Percentiles rank a stretch among this genome's conserved stretches.
phyloP scores from a whole-genome alignment of 2,797 vertebrate species.

The Channallabes apus region DNA sequence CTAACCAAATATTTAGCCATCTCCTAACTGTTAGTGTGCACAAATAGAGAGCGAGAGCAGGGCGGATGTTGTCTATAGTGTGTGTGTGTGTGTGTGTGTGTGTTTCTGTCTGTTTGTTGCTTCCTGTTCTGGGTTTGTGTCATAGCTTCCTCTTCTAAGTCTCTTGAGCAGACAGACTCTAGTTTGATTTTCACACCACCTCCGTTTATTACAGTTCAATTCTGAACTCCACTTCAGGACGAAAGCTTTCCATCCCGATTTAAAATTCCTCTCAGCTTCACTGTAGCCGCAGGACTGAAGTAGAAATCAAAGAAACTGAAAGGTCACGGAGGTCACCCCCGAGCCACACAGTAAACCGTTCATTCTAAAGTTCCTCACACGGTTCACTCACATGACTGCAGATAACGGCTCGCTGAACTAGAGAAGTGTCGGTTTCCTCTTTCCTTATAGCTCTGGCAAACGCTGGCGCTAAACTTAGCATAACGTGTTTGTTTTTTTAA shows the following conservation, averaged over 20 bases:
- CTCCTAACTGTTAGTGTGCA: conserved; percentile 15
- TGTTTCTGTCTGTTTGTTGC: conserved; percentile 18
- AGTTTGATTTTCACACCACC: background rate
- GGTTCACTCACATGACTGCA: background rate
- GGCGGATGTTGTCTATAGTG: conserved; percentile 32
- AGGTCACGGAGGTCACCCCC: background rate
- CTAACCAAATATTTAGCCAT: background rate
- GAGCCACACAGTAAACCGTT: background rate
- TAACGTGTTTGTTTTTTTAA: background rate
- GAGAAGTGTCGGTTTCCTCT: conserved; percentile 19
- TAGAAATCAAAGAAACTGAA: background rate
- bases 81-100: background rate
- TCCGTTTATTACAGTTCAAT: background rate
- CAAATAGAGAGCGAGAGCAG: conserved; percentile 1
- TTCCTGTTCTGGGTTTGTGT: conserved; percentile 51
- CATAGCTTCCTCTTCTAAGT: conserved; percentile 39
- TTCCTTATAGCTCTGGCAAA: background rate
- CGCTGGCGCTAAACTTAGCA: background rate
- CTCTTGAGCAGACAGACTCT: conserved; percentile 14
- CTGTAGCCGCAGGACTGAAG: background rate
- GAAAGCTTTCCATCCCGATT: background rate
- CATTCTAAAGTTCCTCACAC: background rate
- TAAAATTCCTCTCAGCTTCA: background rate
- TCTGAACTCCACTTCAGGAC: background rate
- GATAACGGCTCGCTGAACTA: background rate